Percentiles rank a stretch among this genome's conserved stretches.
Conservation (phyloP, 2,113 vertebrate species). For the Mesembrinibis cayennensis region DNA sequence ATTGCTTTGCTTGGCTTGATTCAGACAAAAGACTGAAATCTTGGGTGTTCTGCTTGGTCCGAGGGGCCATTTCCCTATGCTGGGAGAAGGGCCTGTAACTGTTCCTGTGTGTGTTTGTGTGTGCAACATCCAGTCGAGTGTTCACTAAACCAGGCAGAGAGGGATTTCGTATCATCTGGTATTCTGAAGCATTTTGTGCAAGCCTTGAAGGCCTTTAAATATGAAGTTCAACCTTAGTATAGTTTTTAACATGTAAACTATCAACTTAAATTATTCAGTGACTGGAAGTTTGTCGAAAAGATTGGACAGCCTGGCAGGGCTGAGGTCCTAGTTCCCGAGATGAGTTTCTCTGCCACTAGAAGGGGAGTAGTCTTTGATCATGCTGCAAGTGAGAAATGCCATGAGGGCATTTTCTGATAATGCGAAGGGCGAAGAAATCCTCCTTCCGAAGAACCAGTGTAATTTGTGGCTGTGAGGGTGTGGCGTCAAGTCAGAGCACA, state of each 20-base stretch:
- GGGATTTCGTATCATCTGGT: neutral
- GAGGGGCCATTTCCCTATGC: fast-evolving
- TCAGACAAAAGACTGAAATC: neutral
- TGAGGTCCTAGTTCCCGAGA: neutral
- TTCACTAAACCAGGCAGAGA: neutral
- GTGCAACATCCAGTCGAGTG: neutral
- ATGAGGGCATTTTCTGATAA: neutral
- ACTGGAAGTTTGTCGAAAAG: neutral
- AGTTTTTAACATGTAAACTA: neutral
- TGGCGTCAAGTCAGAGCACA: fast-evolving
- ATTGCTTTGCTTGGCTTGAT: neutral
- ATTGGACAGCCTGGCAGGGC: neutral
- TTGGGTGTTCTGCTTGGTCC: neutral
- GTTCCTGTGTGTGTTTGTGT: fast-evolving
- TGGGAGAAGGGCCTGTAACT: neutral
- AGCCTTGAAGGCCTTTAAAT: neutral
- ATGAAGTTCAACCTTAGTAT: neutral
- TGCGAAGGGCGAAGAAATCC: neutral
- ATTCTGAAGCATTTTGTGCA: neutral
- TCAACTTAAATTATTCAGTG: neutral
- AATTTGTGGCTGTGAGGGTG: neutral
- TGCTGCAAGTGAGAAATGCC: neutral
- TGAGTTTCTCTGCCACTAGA: neutral
- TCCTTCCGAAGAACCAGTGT: neutral
- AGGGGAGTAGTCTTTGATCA: neutral